Percentiles rank a stretch among this genome's conserved stretches.
These are phyloP conservation scores for Cryptoblepharus egeriae DNA, from an alignment of 2,797 vertebrate genomes.

Conservation along the genomic window DNA sequence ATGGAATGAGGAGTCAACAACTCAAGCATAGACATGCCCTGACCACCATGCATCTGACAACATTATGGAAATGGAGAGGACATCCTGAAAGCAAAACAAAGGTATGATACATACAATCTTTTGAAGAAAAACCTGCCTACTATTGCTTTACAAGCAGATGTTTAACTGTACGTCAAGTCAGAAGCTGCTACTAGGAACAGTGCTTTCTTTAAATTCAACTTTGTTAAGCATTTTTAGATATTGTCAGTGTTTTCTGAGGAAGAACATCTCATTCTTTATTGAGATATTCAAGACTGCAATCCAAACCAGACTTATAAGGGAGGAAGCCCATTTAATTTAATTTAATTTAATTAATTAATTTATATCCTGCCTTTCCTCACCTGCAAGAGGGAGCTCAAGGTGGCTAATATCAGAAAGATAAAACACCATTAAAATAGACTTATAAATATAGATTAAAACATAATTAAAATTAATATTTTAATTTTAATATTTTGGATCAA, in stretches of 20 bases:
- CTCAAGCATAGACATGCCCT: background rate
- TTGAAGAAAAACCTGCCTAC: constrained; percentile 35
- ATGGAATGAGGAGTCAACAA: background rate
- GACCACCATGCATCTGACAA: constrained; percentile 3
- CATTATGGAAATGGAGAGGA: background rate
- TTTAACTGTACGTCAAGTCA: fast-evolving
- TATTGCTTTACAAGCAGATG: constrained; percentile 20
- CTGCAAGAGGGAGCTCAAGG: no score
- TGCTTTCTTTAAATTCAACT: constrained; percentile 28
- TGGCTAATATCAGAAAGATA: no score
- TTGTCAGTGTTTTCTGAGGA: constrained; percentile 23
- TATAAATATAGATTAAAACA: no score
- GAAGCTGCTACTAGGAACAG: constrained; percentile 31
- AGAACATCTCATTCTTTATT: background rate
- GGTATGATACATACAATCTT: constrained; percentile 15
- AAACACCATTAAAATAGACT: no score
- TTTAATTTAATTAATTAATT: no score
- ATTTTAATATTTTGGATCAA: no score
- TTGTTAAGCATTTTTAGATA: constrained; percentile 28
- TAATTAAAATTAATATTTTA: no score
- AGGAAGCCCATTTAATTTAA: no score
- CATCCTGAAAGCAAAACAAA: constrained; percentile 23
- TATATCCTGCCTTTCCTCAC: no score
- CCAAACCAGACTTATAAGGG: no score
- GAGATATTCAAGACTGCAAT: background rate